Percentiles rank a stretch among this genome's conserved stretches.
These are phyloP conservation scores for Chelon labrosus DNA, from an alignment of 2,797 vertebrate species.

Conservation along the genomic window DNA sequence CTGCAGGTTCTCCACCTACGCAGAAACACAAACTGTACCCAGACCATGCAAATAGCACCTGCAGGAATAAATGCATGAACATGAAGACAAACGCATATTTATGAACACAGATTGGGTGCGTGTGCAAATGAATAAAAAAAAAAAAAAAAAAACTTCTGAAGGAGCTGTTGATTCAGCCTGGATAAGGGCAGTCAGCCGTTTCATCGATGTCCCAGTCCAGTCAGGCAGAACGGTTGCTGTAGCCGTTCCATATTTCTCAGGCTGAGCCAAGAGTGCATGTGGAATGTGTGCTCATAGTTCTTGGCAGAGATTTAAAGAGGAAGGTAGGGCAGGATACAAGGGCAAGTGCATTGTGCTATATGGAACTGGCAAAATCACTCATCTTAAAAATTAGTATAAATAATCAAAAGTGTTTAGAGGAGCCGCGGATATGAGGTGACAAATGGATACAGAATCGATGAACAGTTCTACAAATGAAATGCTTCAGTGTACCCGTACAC, in stretches of 20 bases:
- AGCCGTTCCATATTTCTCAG: constrained; percentile 61
- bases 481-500: background rate
- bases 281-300: constrained; percentile 55
- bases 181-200: constrained; percentile 61
- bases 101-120: background rate
- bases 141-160: constrained; percentile 5
- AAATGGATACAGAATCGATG: background rate
- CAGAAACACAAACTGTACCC: constrained; percentile 23
- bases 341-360: constrained; percentile 40
- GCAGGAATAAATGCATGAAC: constrained; percentile 10
- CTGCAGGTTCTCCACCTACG: constrained; percentile 56
- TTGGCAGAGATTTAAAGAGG: constrained; percentile 46
- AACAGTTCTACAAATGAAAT: background rate
- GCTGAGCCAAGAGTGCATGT: constrained; percentile 62
- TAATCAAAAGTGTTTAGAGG: constrained; percentile 5
- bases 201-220: constrained; percentile 67
- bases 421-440: background rate
- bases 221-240: constrained; percentile 72
- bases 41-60: constrained; percentile 17
- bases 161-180: constrained; percentile 41
- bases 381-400: background rate
- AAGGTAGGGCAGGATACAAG: constrained; percentile 36
- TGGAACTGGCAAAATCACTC: constrained; percentile 13
- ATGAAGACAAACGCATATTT: constrained; percentile 22
- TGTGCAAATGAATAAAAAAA: constrained; percentile 52